phyloP scores from a whole-genome alignment of 2,797 vertebrate genomes.

The Pelodytes ibericus region DNA sequence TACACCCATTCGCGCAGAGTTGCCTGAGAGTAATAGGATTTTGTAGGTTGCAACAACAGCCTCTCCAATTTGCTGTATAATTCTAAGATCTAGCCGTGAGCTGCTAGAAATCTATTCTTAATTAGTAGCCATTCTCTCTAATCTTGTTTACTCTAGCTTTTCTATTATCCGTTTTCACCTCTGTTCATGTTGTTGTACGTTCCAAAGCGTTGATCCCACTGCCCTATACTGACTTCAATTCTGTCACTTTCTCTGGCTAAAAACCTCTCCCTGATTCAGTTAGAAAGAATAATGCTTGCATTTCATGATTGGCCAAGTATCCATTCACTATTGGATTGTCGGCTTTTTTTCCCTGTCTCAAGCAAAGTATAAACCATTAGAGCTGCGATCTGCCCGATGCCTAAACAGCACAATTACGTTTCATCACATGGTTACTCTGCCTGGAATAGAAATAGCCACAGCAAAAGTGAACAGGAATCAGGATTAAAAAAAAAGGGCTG shows the following conservation, averaged over 20 bases:
- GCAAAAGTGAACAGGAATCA: no score
- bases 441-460: not conserved
- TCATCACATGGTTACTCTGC: not conserved
- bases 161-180: constrained; percentile 17
- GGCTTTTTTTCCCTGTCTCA: not conserved
- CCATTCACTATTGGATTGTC: not conserved
- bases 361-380: constrained; percentile 6
- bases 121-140: constrained; percentile 34
- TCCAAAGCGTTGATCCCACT: constrained; percentile 30
- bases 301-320: constrained; percentile 21
- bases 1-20: no score
- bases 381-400: not conserved
- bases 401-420: not conserved
- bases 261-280: constrained; percentile 7
- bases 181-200: constrained; percentile 12
- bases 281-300: constrained; percentile 21
- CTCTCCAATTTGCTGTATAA: constrained; percentile 12
- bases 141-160: constrained; percentile 31
- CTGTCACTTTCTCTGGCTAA: constrained; percentile 7
- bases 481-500: no score
- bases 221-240: constrained; percentile 28
- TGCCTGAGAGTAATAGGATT: no score
- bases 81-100: constrained; percentile 10
- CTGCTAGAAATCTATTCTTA: constrained; percentile 33
- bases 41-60: no score